Base-by-base conservation (phyloP, 2,888 invertebrate genomes). In the Cetonia aurata region DNA sequence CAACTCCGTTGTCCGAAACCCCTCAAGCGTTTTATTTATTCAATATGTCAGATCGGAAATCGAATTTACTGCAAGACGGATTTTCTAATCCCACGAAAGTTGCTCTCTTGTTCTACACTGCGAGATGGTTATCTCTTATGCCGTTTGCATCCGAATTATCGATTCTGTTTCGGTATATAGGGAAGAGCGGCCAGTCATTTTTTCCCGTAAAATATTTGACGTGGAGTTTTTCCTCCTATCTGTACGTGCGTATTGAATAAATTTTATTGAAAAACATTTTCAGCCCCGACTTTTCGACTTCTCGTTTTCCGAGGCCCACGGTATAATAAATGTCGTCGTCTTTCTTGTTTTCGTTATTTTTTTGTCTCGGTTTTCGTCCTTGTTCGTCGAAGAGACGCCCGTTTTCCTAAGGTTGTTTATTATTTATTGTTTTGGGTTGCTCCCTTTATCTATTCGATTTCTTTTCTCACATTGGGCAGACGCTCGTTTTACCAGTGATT, bases 251-350 rank as follows among this genome's bases (percentile, higher is more conserved):
- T 48, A 52, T 65, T 65, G 62, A 65, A 52, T 65, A 50, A 50
- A 65, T 65, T 65, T 65, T 65, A 65, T 65, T 65, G 62, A 65
- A 65, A 65, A 65, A 50, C 62, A 65, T 65, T 65, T 52, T 65
- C 41, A 10, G 50, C 62, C 62, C 33, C 50, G 50, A 65, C 62
- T 65, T 65, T 65, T 65, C 62, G 62, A 65, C 50, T 65, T 65
- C 62, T 50, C 62, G 50, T 62, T 62, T 48, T 31, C 17, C 50
- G 12, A 10, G 10, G 8, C 10, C 6, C 25, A 3, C 50, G 50
- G 50, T 65, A 65, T 65, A 65, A 65, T 65, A 65, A 65, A 65
- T 65, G 62, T 65, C 62, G 62, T 65, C 62, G 37, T 62, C 41
- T 65, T 65, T 65, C 50, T 65, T 60, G 46, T 33, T 65, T 65